A percentile compares a stretch with the other conserved stretches of the same genome.
Conservation (phyloP, 2,113 vertebrate genomes). For the Actenoides hombroni region DNA sequence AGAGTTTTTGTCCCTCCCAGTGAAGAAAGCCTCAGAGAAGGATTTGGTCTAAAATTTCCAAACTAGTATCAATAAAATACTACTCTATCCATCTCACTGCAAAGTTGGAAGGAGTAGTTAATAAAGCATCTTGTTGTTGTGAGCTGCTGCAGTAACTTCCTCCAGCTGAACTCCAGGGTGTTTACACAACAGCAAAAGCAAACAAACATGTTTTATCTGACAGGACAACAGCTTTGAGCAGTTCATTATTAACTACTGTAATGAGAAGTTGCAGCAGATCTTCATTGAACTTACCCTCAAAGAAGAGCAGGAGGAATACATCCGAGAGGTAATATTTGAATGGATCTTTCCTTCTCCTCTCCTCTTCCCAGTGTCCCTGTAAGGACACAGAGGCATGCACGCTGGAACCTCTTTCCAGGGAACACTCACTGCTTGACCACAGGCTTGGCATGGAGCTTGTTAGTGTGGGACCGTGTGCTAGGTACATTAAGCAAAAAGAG, state of each 20-base stretch:
- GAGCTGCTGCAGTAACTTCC: not conserved
- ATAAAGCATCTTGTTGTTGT: not conserved
- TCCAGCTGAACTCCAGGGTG: not conserved
- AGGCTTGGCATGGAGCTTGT: not conserved
- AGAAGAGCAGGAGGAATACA: slow-evolving; percentile 96
- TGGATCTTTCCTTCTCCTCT: not conserved
- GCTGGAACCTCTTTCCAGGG: not conserved
- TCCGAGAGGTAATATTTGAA: slow-evolving; percentile 84
- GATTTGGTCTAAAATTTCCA: not conserved
- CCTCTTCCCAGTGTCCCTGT: accelerated
- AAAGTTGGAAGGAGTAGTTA: slow-evolving; percentile 5
- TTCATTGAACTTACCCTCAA: slow-evolving; percentile 97
- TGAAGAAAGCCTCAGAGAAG: not conserved
- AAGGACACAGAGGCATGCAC: not conserved
- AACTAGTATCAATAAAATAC: not conserved
- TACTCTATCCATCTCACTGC: not conserved
- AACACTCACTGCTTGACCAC: not conserved
- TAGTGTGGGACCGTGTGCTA: not conserved
- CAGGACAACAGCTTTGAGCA: slow-evolving; percentile 99
- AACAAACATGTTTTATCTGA: slow-evolving; percentile 17
- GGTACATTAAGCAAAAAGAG: not conserved
- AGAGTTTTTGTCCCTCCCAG: not conserved
- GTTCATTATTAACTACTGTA: slow-evolving; percentile 99
- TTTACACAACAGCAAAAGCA: not conserved
- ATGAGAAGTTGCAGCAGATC: slow-evolving; percentile 98